Evolutionary conservation across 2,888 invertebrate species (phyloP).

Genomic region (Pachydiplax longipennis): DNA sequence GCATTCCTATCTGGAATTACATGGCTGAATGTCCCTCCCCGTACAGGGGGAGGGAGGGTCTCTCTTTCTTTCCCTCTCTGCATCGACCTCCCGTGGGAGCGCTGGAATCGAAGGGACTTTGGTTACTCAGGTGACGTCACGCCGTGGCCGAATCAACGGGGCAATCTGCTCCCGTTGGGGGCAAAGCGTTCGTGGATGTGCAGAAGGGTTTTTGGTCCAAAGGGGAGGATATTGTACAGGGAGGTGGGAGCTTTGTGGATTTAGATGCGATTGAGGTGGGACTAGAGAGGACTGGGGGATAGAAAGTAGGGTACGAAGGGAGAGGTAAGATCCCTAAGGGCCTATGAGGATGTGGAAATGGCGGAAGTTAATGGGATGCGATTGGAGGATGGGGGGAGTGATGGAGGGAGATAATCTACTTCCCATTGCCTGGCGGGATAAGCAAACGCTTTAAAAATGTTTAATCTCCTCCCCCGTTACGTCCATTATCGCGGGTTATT

Average conservation of each 20-base stretch:
- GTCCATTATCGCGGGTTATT: not conserved
- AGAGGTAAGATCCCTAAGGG: not conserved
- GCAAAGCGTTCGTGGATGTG: not conserved
- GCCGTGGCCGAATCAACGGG: conserved; percentile 2
- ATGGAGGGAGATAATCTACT: not conserved
- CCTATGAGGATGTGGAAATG: not conserved
- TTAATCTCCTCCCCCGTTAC: not conserved
- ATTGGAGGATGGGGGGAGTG: not conserved
- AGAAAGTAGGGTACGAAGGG: not conserved
- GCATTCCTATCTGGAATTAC: conserved; percentile 44
- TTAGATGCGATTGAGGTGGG: conserved; percentile 23
- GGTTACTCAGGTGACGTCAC: conserved; percentile 35
- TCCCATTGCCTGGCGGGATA: not conserved
- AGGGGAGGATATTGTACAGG: not conserved
- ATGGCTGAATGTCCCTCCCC: not conserved
- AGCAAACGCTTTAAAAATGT: not conserved
- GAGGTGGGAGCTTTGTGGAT: conserved; percentile 32
- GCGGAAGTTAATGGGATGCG: not conserved
- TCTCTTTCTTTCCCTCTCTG: not conserved
- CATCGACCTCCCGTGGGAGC: not conserved
- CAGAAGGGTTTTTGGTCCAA: not conserved
- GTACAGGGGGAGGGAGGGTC: not conserved
- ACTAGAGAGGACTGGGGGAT: not conserved
- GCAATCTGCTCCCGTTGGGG: not conserved
- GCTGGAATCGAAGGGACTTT: conserved; percentile 18